Base-by-base conservation (phyloP, 2,113 vertebrate genomes). In the Ptilonorhynchus violaceus region DNA sequence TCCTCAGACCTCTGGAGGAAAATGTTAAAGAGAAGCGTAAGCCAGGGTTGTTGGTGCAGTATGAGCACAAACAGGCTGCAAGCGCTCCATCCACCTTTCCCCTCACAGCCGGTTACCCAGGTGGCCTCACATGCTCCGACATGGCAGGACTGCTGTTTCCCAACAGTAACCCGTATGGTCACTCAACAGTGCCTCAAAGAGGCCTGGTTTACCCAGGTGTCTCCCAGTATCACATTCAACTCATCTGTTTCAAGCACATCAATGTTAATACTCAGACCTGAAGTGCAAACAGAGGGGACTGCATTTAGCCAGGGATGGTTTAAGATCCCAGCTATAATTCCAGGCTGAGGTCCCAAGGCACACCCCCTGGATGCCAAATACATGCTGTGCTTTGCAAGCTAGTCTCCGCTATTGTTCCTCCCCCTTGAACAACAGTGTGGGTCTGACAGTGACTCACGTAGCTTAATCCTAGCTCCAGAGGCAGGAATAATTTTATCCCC, bases 391-490 rank as follows among this genome's bases (percentile, higher is more conserved):
- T 86, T 78, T 63, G 64, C 76, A 68, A 81, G 64, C 63, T 81
- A 14, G 8, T 56, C 89, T 86, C 72, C 78, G 53, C 67, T 83
- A 49, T 66, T 15, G 1, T 82, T 88, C 53, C 37, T 85, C 27
- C 19, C 19, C 25, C 22, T 18, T 2, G 0, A 91, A 84, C 56
- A 56, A 27, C 23, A 93, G 76, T 55, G 30, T 1, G 22, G 20
- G 47, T 44, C 68, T 74, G 75, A 80, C 55, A 33, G 69, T 72
- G 87, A 96, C 81, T 96, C 93, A 79, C 15, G 72, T n/a, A 64
- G 69, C 80, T 87, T 94, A 91, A 95, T 87, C 76, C 73, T n/a
- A 59, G 35, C 87, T 92, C 81, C 49, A 68, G 70, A 92, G 77
- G 66, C 80, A 91, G 81, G 33, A 92, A 67, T 89, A 50, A 94